phyloP scores from a whole-genome alignment of 2,797 vertebrate species.

The Sebastes hopkinsi region DNA sequence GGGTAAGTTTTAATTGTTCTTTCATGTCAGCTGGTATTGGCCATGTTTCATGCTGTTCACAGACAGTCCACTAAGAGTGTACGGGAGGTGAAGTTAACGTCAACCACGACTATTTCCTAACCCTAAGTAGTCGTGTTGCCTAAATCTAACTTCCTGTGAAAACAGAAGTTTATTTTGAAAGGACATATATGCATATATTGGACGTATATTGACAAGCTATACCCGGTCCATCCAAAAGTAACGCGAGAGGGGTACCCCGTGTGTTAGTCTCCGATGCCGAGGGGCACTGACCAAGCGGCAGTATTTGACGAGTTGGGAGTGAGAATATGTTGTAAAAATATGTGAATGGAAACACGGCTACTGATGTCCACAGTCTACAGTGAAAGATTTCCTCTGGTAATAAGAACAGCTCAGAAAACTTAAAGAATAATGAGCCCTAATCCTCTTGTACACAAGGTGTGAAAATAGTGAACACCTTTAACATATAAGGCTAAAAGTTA shows the following conservation, averaged over 20 bases:
- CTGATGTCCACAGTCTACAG: neutral
- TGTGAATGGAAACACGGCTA: neutral
- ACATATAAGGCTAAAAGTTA: neutral
- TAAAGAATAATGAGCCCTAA: neutral
- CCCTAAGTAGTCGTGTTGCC: no score
- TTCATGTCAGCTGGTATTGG: neutral
- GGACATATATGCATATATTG: no score
- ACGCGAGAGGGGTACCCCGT: no score
- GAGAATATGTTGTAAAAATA: no score
- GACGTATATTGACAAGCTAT: no score
- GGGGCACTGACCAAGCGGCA: no score
- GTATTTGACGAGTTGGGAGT: neutral
- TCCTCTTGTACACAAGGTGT: neutral
- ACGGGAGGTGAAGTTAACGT: no score
- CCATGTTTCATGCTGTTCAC: neutral
- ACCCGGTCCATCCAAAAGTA: fast-evolving
- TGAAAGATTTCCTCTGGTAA: neutral
- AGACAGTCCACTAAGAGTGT: no score
- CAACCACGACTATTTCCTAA: no score
- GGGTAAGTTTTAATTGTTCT: neutral
- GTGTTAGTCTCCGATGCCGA: fast-evolving
- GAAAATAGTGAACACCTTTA: neutral
- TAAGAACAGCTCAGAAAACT: neutral
- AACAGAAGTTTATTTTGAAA: no score
- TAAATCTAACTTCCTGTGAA: no score